A percentile compares a stretch with the other conserved stretches of the same genome.
phyloP scores from a whole-genome alignment of 2,888 invertebrate species.

The Chironomus riparius region DNA sequence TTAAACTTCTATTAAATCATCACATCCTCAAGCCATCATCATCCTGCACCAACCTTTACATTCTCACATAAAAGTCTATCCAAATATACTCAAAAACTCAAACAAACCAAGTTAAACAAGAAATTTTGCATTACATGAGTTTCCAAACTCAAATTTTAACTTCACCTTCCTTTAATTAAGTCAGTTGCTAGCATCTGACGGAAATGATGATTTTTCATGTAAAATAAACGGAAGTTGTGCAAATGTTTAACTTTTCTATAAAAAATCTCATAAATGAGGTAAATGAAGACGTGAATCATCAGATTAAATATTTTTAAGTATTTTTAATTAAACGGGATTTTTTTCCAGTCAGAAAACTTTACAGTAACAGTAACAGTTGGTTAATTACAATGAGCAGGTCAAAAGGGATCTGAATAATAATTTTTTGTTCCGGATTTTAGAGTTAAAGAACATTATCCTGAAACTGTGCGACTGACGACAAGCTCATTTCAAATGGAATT shows the following conservation, averaged over 20 bases:
- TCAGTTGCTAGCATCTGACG: neutral
- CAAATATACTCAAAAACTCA: no score
- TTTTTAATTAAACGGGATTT: no score
- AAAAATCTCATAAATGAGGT: neutral
- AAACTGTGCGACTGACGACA: neutral
- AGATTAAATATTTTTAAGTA: neutral
- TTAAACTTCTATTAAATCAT: no score
- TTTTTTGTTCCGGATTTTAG: slow-evolving; percentile 13
- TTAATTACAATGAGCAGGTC: slow-evolving; percentile 22
- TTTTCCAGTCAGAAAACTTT: neutral
- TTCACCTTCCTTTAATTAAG: neutral
- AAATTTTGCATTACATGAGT: no score
- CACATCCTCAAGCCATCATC: no score
- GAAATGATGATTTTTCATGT: neutral
- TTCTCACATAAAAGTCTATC: no score
- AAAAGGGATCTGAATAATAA: neutral
- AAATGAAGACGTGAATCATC: neutral
- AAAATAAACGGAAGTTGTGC: neutral
- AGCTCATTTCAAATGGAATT: neutral
- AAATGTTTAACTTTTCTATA: neutral
- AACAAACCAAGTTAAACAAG: no score
- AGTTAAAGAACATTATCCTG: slow-evolving; percentile 19
- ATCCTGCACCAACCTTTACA: no score
- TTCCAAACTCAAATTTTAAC: neutral
- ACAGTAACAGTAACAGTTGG: slow-evolving; percentile 23